Base-by-base conservation (phyloP, 2,797 vertebrate genomes). In the Mus spretus region DNA sequence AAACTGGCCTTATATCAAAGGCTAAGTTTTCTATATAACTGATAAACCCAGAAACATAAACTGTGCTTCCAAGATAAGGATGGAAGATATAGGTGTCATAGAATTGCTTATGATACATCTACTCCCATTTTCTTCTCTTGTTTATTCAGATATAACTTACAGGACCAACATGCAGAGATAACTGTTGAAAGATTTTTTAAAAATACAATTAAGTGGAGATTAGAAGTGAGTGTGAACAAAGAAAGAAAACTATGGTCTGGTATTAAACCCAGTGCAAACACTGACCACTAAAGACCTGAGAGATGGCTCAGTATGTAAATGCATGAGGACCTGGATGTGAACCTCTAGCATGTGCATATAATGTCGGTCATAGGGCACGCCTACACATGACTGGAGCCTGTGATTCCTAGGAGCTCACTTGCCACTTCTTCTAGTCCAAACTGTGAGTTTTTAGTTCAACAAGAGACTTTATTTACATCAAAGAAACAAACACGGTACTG, bases 321-420 rank as follows among this genome's bases (percentile, higher is more conserved):
- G 1, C 55, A 59, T 37, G n/a, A 82, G 8, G 6, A 59, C 6
- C 22, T 59, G 55, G n/a, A 3, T 28, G 7, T 82, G 13, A 61
- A 28, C 61, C n/a, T 28, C 22, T 12, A 28, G n/a, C 3, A 28
- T 40, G n/a, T 82, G 1, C n/a, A 61, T 10, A 40, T 4, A 61
- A 40, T 4, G 1, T 2, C 1, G 1, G 55, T 13, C 22, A 15
- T 40, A 24, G n/a, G 7, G 3, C 22, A 82, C 40, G 22, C 22
- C n/a, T 15, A 61, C 7, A 4, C 9, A 14, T 70, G 6, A 13
- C 6, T 24, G 1, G 37, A 37, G 24, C 22, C 12, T n/a, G 34
- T 37, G 55, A 24, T 37, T 82, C 13, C 57, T 22, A 3, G 11
- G 34, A 10, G 4, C 34, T 37, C 20, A 20, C 1, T 37, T 50